These are phyloP conservation scores for Trichogramma dendrolimi DNA, from an alignment of 2,888 invertebrate species.

Conservation along the genomic window DNA sequence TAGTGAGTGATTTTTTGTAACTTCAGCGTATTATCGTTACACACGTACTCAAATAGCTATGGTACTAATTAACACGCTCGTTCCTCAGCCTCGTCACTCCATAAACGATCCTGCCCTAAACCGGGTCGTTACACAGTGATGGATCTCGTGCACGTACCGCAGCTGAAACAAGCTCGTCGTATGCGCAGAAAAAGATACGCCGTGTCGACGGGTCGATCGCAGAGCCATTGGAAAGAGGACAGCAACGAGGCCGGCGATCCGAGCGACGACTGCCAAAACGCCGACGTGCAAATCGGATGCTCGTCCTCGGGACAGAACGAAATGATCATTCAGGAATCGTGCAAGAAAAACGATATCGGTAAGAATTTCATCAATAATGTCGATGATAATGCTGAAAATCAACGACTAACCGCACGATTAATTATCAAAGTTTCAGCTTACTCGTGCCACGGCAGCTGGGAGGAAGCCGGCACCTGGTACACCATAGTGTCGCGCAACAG, in stretches of 20 bases:
- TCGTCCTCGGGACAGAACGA: constrained; percentile 45
- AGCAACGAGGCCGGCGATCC: constrained; percentile 36
- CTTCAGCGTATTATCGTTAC: neutral
- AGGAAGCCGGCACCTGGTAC: constrained; percentile 61
- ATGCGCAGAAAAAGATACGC: constrained; percentile 15
- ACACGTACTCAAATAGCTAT: neutral
- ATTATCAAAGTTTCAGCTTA: constrained; percentile 56
- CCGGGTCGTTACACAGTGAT: constrained; percentile 64
- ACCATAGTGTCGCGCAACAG: constrained; percentile 61
- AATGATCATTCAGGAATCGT: constrained; percentile 46
- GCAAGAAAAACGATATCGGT: constrained; percentile 44
- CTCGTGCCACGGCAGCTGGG: constrained; percentile 72
- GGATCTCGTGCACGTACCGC: constrained; percentile 44
- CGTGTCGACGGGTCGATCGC: constrained; percentile 10
- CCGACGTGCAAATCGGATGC: constrained; percentile 47
- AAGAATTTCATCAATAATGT: neutral
- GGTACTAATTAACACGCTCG: neutral
- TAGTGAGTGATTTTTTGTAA: constrained; percentile 55
- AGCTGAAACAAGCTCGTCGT: constrained; percentile 20
- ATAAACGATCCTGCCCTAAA: constrained; percentile 65
- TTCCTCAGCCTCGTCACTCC: constrained; percentile 59
- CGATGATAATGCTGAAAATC: neutral
- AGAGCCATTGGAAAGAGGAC: constrained; percentile 34
- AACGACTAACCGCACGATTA: neutral
- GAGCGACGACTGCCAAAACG: constrained; percentile 42